phyloP scores from a whole-genome alignment of 2,888 invertebrate genomes.

The Lycia hirtaria region DNA sequence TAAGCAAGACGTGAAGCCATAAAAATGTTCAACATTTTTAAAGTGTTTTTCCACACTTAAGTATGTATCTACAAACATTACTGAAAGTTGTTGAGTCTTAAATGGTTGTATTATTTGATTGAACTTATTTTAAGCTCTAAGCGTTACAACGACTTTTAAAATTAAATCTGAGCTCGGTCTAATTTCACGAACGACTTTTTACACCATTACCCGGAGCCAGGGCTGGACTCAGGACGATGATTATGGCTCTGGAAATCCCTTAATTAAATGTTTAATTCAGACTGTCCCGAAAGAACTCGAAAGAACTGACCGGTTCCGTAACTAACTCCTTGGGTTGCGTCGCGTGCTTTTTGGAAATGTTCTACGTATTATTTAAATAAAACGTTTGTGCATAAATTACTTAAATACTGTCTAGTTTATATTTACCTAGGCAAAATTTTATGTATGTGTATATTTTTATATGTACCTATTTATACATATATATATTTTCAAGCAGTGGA shows the following conservation, averaged over 20 bases:
- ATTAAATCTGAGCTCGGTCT: slow-evolving; percentile 42
- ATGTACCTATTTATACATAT: too few relatives aligned
- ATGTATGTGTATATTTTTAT: too few relatives aligned
- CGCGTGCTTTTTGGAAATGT: slow-evolving; percentile 13
- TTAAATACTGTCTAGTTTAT: not conserved
- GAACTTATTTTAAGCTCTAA: slow-evolving; percentile 37
- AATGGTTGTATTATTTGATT: too few relatives aligned
- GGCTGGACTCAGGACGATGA: slow-evolving; percentile 58
- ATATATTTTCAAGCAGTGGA: too few relatives aligned
- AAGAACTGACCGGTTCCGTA: slow-evolving; percentile 53
- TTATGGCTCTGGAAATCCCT: slow-evolving; percentile 68
- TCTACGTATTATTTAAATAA: not conserved
- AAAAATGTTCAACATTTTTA: too few relatives aligned
- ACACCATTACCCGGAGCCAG: slow-evolving; percentile 54
- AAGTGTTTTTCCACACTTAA: too few relatives aligned
- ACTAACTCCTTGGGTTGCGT: slow-evolving; percentile 33
- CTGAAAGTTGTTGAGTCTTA: too few relatives aligned
- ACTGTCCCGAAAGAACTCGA: slow-evolving; percentile 60
- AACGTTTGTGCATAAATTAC: not conserved
- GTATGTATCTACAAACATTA: too few relatives aligned
- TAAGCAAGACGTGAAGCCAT: too few relatives aligned
- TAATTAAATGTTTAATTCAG: slow-evolving; percentile 75
- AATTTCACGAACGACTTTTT: slow-evolving; percentile 61
- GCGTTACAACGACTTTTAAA: slow-evolving; percentile 36
- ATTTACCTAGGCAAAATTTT: too few relatives aligned